Conservation (phyloP, 2,113 vertebrate genomes). For the Prunella fulvescens region DNA sequence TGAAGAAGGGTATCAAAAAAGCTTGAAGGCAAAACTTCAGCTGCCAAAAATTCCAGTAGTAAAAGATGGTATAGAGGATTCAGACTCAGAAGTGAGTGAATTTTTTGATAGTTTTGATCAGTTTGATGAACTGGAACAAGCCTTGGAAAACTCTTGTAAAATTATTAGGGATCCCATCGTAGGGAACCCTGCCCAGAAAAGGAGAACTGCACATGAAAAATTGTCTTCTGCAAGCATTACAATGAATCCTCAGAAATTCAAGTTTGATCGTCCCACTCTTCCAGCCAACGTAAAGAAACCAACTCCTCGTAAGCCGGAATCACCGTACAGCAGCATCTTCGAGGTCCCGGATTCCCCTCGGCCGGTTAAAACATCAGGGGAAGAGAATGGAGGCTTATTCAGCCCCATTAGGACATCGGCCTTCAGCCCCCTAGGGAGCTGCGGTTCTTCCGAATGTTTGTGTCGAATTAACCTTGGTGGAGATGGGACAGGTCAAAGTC, state of each 20-base stretch:
- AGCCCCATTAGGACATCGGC: conserved; percentile 92
- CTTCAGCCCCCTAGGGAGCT: conserved; percentile 86
- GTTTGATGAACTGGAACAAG: conserved; percentile 90
- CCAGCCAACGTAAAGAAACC: conserved; percentile 93
- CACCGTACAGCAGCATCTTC: conserved; percentile 75
- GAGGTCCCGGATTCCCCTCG: conserved; percentile 87
- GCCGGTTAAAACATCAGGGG: conserved; percentile 77
- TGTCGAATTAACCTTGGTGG: conserved; percentile 75
- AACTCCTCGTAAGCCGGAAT: conserved; percentile 91
- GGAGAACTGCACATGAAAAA: conserved; percentile 66
- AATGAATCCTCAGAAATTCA: conserved; percentile 95
- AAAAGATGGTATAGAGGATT: conserved; percentile 92
- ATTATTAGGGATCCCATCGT: conserved; percentile 55
- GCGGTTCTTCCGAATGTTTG: conserved; percentile 80
- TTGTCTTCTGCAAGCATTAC: conserved; percentile 67
- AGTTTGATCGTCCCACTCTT: conserved; percentile 86
- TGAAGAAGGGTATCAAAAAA: conserved; percentile 97
- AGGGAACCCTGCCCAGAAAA: conserved; percentile 70
- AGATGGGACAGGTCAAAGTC: conserved; percentile 71
- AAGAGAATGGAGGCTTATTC: conserved; percentile 86
- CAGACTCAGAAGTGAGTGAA: conserved; percentile 97
- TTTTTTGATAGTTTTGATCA: conserved; percentile 99
- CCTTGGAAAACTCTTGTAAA: conserved; percentile 69
- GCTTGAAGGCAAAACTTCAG: conserved; percentile 91
- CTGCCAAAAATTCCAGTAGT: conserved; percentile 92